A percentile compares a stretch with the other conserved stretches of the same genome.
Conservation (phyloP, 1,140 invertebrate species). For the Archegozetes longisetosus region DNA sequence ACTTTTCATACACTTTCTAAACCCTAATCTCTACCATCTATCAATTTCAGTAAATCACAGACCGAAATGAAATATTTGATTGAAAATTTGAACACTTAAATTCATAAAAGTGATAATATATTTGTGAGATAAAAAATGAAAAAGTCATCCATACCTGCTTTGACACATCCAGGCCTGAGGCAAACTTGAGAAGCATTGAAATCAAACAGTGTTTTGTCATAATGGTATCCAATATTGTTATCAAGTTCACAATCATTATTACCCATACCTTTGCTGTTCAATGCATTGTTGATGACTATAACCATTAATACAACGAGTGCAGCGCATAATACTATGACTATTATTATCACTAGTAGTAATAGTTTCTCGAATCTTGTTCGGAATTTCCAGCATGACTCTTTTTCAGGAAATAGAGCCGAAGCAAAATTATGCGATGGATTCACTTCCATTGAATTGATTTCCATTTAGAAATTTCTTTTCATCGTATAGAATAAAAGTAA, state of each 20-base stretch:
- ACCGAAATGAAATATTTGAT: no score
- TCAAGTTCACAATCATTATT: background rate
- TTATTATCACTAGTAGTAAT: background rate
- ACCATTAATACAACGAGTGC: constrained; percentile 6
- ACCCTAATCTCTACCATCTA: no score
- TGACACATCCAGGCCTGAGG: constrained; percentile 28
- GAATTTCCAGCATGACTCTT: constrained; percentile 10
- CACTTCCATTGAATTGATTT: background rate
- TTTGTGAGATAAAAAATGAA: constrained; percentile 4
- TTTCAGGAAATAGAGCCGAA: background rate
- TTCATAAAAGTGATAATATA: no score
- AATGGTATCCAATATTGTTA: background rate
- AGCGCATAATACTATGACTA: background rate
- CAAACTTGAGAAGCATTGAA: constrained; percentile 20
- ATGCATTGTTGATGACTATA: background rate
- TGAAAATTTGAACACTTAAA: no score
- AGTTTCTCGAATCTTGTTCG: constrained; percentile 5
- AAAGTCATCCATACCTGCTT: constrained; percentile 23
- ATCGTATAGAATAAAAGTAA: no score
- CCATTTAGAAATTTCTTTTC: no score
- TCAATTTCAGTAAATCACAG: no score
- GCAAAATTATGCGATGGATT: background rate
- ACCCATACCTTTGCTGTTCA: background rate
- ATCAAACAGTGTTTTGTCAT: background rate
- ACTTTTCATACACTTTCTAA: no score